Base-by-base conservation (phyloP, 2,888 invertebrate species). In the Synanthedon tipuliformis region DNA sequence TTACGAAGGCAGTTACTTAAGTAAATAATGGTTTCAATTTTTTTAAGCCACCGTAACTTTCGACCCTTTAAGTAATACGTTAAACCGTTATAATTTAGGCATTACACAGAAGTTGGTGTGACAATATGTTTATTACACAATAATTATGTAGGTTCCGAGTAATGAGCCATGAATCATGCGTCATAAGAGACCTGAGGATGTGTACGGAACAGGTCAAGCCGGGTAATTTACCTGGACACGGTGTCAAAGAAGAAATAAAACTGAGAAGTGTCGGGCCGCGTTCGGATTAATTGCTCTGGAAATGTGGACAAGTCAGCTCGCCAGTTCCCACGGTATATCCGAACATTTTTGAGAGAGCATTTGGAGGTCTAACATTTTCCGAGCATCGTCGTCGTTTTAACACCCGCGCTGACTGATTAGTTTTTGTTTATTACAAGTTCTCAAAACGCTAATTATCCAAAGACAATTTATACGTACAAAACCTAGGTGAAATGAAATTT, bases 201-300 rank as follows among this genome's bases (percentile, higher is more conserved):
- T 52, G 40, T 54, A 15, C 40, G 40, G 53, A 56, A 56, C 54
- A 40, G 54, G 59, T 58, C 61, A 55, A 52, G 53, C 55, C 53
- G 56, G 59, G 58, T 59, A 60, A 66, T 63, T 67, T 67, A 61
- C 65, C 62, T 64, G 61, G 49, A 45, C 58, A 57, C 57, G 62
- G 62, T 63, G 66, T 69, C 64, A 64, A 66, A 68, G 70, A 68
- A 63, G 64, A 75, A 77, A 75, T 74, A 78, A 78, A 76, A 77
- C 61, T 61, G 66, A 74, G 70, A 66, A 55, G 64, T 63, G 64
- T 66, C 55, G 54, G 53, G 45, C 56, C 52, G 56, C 54, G 16
- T 60, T 53, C 55, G 62, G 65, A 73, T 78, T 79, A 79, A 80
- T 80, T 76, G 67, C 71, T 63, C 64, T 61, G 65, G 72, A 75